These are phyloP conservation scores for Entosphenus tridentatus DNA, from an alignment of 2,113 vertebrate genomes.

Conservation along the genomic window DNA sequence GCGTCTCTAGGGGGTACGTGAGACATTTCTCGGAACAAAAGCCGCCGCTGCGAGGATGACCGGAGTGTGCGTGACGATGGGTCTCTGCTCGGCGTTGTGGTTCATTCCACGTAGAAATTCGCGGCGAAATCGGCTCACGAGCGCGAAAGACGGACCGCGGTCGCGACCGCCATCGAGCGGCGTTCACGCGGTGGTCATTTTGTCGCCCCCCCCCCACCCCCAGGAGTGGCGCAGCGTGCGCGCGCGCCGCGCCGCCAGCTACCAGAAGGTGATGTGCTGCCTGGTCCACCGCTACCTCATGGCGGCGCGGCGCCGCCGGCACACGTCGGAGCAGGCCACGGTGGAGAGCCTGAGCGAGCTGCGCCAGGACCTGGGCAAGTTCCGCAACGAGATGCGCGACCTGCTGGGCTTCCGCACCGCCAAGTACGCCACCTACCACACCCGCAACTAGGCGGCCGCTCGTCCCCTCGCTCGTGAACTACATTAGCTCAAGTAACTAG, in stretches of 20 bases:
- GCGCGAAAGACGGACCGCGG: background rate
- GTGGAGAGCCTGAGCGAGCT: constrained; percentile 90
- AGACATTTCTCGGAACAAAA: too few relatives aligned
- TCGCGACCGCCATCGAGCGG: background rate
- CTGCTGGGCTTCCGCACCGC: constrained; percentile 88
- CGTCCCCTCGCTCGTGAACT: constrained; percentile 10
- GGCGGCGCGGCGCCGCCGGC: constrained; percentile 86
- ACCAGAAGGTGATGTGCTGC: constrained; percentile 97
- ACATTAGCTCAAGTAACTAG: too few relatives aligned
- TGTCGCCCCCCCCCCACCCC: background rate
- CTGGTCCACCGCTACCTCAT: constrained; percentile 92
- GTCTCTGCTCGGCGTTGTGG: too few relatives aligned
- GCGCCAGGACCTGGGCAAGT: constrained; percentile 86
- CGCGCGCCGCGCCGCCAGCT: constrained; percentile 79
- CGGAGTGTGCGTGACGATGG: too few relatives aligned
- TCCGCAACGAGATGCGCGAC: constrained; percentile 91
- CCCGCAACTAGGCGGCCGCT: constrained; percentile 39
- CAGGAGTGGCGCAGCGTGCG: constrained; percentile 90
- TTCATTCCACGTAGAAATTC: too few relatives aligned
- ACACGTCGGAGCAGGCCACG: constrained; percentile 81
- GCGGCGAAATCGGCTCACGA: background rate
- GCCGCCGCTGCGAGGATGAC: too few relatives aligned
- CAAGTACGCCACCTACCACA: constrained; percentile 97
- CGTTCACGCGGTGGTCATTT: background rate
- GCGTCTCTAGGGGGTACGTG: too few relatives aligned